A percentile compares a stretch with the other conserved stretches of the same genome.
phyloP scores from a whole-genome alignment of 2,797 vertebrate genomes.

The Tenualosa ilisha region DNA sequence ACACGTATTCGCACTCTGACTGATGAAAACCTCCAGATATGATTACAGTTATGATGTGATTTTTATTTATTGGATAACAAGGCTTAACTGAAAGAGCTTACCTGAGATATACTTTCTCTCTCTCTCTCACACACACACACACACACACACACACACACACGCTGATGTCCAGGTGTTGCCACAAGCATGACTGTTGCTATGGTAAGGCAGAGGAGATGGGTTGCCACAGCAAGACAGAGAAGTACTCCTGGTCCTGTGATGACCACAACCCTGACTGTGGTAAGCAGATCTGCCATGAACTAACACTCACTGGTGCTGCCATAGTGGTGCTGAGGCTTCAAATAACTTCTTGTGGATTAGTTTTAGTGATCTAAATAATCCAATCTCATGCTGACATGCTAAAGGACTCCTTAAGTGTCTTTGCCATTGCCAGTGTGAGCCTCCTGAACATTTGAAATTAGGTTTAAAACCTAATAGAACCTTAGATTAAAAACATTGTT shows the following conservation, averaged over 20 bases:
- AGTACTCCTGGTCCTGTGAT: constrained; percentile 74
- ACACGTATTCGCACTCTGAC: neutral
- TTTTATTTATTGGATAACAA: no score
- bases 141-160: neutral
- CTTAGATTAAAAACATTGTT: no score
- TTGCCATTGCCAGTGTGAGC: no score
- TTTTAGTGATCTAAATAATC: no score
- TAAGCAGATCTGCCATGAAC: constrained; percentile 50
- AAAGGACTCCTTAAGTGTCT: no score
- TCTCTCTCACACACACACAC: neutral
- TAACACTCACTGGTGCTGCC: neutral
- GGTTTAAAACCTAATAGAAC: no score
- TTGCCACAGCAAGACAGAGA: constrained; percentile 67
- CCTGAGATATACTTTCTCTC: neutral
- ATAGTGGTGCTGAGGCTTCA: no score
- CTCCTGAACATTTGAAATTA: no score
- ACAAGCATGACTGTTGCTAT: constrained; percentile 79
- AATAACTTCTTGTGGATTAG: no score
- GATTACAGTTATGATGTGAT: neutral
- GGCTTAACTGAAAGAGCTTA: neutral
- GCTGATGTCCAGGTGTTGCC: constrained; percentile 73
- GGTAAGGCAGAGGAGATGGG: constrained; percentile 60
- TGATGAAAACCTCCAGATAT: neutral
- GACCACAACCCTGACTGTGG: constrained; percentile 62
- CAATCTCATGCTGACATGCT: no score